These are phyloP conservation scores for Vultur gryphus DNA, from an alignment of 2,797 vertebrate genomes.

Conservation along the genomic window DNA sequence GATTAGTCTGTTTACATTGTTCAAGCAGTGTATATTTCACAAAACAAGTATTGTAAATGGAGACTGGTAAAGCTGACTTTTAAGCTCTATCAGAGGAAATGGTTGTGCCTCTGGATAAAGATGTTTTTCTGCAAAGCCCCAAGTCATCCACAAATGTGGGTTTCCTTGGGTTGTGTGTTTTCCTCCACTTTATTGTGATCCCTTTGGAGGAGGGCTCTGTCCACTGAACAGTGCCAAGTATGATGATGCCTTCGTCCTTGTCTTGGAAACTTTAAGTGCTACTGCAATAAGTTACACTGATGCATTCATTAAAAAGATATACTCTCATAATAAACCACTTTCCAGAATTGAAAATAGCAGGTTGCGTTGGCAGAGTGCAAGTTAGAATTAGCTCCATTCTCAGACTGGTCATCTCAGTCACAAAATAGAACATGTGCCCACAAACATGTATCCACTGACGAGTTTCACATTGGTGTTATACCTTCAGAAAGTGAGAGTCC, in stretches of 20 bases:
- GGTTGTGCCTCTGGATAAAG: neutral
- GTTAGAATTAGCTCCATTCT: neutral
- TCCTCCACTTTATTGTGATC: neutral
- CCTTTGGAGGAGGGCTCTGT: neutral
- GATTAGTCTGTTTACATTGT: neutral
- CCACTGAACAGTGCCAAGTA: neutral
- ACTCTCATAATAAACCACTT: neutral
- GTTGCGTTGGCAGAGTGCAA: neutral
- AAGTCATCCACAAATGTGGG: neutral
- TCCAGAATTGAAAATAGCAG: neutral
- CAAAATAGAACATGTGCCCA: neutral
- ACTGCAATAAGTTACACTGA: neutral
- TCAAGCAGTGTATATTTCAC: neutral
- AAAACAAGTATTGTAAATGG: neutral
- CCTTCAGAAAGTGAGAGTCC: neutral
- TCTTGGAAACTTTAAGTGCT: neutral
- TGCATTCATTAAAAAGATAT: neutral
- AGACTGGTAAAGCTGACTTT: neutral
- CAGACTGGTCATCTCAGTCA: accelerated
- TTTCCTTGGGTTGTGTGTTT: neutral
- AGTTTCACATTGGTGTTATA: neutral
- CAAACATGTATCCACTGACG: neutral
- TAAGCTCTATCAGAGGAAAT: neutral
- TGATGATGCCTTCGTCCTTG: neutral
- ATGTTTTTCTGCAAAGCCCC: neutral